These are phyloP conservation scores for Lasaia peninsularis DNA, from an alignment of 1,140 invertebrate genomes.

Conservation along the genomic window DNA sequence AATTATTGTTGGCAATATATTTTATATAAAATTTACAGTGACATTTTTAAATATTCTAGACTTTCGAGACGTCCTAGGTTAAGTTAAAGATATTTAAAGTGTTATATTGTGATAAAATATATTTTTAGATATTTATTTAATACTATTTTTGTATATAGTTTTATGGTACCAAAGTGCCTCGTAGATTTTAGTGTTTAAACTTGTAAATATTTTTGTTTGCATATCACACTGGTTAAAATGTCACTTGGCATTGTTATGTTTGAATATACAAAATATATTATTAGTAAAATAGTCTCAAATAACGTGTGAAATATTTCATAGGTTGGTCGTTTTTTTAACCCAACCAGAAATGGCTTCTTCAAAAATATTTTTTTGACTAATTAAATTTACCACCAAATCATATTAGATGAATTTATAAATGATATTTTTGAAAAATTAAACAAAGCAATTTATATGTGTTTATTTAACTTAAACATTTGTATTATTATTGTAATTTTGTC, in stretches of 20 bases:
- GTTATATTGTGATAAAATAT: conserved; percentile 6
- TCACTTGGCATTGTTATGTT: conserved; percentile 10
- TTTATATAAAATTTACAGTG: background rate
- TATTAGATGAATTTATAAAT: too few species aligned
- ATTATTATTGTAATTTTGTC: too few species aligned
- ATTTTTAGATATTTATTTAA: conserved; percentile 10
- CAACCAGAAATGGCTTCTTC: too few species aligned
- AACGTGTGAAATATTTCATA: background rate
- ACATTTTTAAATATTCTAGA: conserved; percentile 2
- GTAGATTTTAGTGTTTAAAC: conserved; percentile 11
- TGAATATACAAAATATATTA: background rate
- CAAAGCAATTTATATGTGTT: too few species aligned
- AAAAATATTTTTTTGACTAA: too few species aligned
- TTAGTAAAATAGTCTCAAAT: background rate
- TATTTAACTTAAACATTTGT: too few species aligned
- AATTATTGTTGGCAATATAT: background rate
- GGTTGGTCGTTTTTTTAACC: too few species aligned
- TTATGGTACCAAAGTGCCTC: background rate
- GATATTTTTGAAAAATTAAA: too few species aligned
- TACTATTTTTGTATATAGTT: background rate
- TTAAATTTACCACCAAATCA: too few species aligned
- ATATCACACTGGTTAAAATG: conserved; percentile 11
- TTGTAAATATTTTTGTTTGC: conserved; percentile 6
- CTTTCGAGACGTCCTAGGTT: background rate
- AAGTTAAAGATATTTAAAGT: background rate